phyloP scores from a whole-genome alignment of 2,797 vertebrate genomes.

The Myoxocephalus aenaeus region DNA sequence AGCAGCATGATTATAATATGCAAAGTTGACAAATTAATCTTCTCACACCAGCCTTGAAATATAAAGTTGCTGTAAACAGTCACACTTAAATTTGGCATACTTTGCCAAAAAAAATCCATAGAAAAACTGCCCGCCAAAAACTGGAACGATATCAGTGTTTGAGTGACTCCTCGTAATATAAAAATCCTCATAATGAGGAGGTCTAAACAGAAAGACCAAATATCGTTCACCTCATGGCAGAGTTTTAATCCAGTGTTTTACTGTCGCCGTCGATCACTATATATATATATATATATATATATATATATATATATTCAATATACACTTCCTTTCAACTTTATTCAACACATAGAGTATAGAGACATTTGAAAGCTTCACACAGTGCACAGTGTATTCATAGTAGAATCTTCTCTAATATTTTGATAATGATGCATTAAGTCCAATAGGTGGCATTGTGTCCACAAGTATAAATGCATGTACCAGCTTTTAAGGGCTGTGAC shows the following conservation, averaged over 20 bases:
- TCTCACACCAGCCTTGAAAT: neutral
- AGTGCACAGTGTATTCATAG: too few relatives aligned
- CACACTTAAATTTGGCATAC: neutral
- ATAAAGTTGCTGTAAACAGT: neutral
- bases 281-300: too few relatives aligned
- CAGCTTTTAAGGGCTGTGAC: neutral
- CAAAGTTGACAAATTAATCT: neutral
- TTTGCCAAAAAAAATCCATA: neutral
- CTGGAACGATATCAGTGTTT: neutral
- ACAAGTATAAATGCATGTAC: conserved; percentile 1
- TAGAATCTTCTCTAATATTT: neutral
- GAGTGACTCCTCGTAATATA: neutral
- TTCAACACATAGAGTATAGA: neutral
- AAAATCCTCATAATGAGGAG: neutral
- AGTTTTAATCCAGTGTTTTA: neutral
- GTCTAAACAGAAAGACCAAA: neutral
- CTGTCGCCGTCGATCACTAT: too few relatives aligned
- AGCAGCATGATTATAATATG: neutral
- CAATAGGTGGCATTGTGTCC: conserved; percentile 68
- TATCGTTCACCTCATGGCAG: neutral
- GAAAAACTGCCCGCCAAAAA: neutral
- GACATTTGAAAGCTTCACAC: neutral
- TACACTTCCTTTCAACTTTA: neutral
- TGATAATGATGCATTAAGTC: neutral
- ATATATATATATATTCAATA: neutral